Evolutionary conservation across 2,113 vertebrate genomes (phyloP).

Genomic region (Oxygymnocypris stewartii): DNA sequence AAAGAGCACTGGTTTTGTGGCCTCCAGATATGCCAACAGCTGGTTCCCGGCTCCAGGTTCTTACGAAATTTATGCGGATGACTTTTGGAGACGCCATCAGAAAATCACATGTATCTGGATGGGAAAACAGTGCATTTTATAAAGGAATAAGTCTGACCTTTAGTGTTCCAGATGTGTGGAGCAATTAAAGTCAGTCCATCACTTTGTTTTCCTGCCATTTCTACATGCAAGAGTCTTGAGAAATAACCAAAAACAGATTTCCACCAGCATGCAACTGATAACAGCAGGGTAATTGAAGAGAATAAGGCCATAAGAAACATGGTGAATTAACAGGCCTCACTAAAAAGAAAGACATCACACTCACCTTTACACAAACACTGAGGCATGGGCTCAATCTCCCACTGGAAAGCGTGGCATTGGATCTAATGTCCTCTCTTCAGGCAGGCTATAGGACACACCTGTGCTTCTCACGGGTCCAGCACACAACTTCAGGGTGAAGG

Average conservation of each 20-base stretch:
- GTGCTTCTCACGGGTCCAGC: slow-evolving; percentile 4
- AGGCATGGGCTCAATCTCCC: neutral
- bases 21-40: neutral
- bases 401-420: neutral
- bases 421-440: neutral
- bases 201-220: neutral
- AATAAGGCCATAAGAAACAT: neutral
- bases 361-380: slow-evolving; percentile 2
- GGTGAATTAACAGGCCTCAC: neutral
- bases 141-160: neutral
- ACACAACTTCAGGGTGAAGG: neutral
- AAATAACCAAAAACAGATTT: slow-evolving; percentile 33
- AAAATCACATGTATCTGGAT: neutral
- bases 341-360: neutral
- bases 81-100: neutral
- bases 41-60: neutral
- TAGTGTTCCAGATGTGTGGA: slow-evolving; percentile 7
- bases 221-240: neutral
- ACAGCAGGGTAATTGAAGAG: neutral
- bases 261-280: neutral
- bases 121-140: neutral
- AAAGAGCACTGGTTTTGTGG: neutral
- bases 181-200: slow-evolving; percentile 8
- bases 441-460: neutral
- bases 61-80: neutral